A percentile compares a stretch with the other conserved stretches of the same genome.
These are phyloP conservation scores for Sprattus sprattus DNA, from an alignment of 2,113 vertebrate genomes.

Conservation along the genomic window DNA sequence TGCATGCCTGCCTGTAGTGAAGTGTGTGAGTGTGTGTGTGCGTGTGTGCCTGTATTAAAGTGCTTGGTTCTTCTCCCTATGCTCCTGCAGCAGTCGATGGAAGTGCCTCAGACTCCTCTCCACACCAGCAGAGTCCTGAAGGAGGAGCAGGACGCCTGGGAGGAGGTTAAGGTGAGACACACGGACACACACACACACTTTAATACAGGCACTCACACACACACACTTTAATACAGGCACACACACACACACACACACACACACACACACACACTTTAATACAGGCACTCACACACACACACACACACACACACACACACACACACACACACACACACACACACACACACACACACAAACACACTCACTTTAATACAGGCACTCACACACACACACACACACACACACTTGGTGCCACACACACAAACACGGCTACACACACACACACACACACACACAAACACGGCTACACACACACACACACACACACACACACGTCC, in stretches of 20 bases:
- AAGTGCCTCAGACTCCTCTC: slow-evolving; percentile 93
- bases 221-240: background rate
- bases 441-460: too few relatives aligned
- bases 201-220: background rate
- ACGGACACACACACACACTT: background rate
- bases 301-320: background rate
- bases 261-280: too few relatives aligned
- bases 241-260: background rate
- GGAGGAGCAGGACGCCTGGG: slow-evolving; percentile 95
- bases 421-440: too few relatives aligned
- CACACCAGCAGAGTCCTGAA: slow-evolving; percentile 96
- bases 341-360: background rate
- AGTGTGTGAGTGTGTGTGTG: background rate
- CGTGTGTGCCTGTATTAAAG: background rate
- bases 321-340: background rate
- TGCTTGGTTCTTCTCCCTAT: background rate
- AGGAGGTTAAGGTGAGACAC: slow-evolving; percentile 90
- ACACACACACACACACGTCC: too few relatives aligned
- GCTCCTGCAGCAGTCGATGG: slow-evolving; percentile 84
- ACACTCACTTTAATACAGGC: too few relatives aligned
- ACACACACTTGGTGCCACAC: background rate
- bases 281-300: background rate
- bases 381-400: background rate
- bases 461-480: too few relatives aligned
- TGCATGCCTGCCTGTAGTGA: background rate